phyloP scores from a whole-genome alignment of 2,888 invertebrate species.

The Heteromurus nitidus region DNA sequence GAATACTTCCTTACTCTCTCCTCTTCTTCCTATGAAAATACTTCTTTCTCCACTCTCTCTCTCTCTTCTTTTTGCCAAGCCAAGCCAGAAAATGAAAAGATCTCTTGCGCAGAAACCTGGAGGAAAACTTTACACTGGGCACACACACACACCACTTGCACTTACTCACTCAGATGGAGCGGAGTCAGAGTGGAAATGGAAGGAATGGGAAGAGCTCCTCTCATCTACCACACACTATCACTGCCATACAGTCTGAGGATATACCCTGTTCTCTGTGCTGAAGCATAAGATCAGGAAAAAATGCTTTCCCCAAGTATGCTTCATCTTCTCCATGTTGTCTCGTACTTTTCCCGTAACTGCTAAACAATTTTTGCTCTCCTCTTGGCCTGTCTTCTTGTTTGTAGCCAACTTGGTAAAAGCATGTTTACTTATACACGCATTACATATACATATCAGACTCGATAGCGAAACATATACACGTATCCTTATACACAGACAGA shows the following conservation, averaged over 20 bases:
- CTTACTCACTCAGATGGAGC: too few species aligned
- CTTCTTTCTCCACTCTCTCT: not conserved
- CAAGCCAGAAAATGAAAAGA: conserved; percentile 45
- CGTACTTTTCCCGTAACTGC: conserved; percentile 5
- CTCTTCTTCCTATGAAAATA: not conserved
- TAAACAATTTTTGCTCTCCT: conserved; percentile 36
- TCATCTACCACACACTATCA: too few species aligned
- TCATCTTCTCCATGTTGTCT: not conserved
- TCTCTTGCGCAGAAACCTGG: conserved; percentile 53
- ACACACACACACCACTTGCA: not conserved
- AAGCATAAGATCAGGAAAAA: conserved; percentile 42
- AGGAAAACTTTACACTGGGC: too few species aligned
- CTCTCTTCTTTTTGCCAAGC: conserved; percentile 34
- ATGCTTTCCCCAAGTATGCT: conserved; percentile 34
- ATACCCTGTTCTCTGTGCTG: too few species aligned
- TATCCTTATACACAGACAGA: not conserved
- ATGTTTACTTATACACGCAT: conserved; percentile 2
- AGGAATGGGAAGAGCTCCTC: too few species aligned
- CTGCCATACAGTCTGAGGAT: too few species aligned
- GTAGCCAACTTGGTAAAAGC: not conserved
- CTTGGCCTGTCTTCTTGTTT: conserved; percentile 2
- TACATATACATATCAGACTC: not conserved
- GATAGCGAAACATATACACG: not conserved
- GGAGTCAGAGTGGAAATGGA: conserved; percentile 1
- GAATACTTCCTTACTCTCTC: not conserved